phyloP scores from a whole-genome alignment of 2,888 invertebrate genomes.

The Ophion slaviceki region DNA sequence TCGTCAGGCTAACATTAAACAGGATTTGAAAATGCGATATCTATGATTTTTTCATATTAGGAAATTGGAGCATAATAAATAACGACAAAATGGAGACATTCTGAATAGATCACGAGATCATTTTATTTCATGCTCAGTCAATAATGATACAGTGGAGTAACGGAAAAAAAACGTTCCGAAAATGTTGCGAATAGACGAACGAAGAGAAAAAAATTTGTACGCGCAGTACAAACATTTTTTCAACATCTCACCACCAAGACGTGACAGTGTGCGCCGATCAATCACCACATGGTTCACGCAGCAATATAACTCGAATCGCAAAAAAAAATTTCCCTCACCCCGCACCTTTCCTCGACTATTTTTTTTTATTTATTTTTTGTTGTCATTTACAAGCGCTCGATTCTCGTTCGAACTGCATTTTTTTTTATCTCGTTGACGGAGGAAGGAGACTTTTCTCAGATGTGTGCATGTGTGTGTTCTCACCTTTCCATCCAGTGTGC shows the following conservation, averaged over 20 bases:
- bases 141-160: too few relatives aligned
- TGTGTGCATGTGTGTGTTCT: slow-evolving; percentile 45
- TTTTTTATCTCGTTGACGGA: slow-evolving; percentile 34
- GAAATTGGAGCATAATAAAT: too few relatives aligned
- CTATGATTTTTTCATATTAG: too few relatives aligned
- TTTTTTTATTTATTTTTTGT: slow-evolving; percentile 28
- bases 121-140: too few relatives aligned
- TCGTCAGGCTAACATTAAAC: too few relatives aligned
- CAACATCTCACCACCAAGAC: not conserved
- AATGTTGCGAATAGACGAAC: slow-evolving; percentile 10
- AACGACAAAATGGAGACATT: too few relatives aligned
- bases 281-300: slow-evolving; percentile 56
- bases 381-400: slow-evolving; percentile 45
- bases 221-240: not conserved
- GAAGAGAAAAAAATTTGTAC: slow-evolving; percentile 31
- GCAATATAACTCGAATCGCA: slow-evolving; percentile 45
- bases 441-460: slow-evolving; percentile 43
- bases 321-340: slow-evolving; percentile 23
- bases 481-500: slow-evolving; percentile 57
- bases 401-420: slow-evolving; percentile 17
- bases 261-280: slow-evolving; percentile 44
- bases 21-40: too few relatives aligned
- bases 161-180: too few relatives aligned
- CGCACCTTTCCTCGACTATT: not conserved
- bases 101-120: too few relatives aligned